Conservation (phyloP, 2,113 vertebrate species). For the Indri indri region DNA sequence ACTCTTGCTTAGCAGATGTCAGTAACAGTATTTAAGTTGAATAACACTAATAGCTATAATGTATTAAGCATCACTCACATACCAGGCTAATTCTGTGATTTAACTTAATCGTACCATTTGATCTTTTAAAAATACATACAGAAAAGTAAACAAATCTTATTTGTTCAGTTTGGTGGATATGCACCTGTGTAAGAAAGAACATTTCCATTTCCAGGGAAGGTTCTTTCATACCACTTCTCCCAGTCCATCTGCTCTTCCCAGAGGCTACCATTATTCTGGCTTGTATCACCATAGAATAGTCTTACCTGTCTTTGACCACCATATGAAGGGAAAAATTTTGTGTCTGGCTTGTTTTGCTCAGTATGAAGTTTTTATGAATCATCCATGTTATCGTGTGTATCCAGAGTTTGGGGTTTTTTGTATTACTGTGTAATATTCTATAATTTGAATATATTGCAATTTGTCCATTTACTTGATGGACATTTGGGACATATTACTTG, state of each 20-base stretch:
- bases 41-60: background rate
- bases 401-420: background rate
- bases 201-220: background rate
- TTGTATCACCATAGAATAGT: background rate
- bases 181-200: background rate
- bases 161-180: background rate
- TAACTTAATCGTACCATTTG: background rate
- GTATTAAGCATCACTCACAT: background rate
- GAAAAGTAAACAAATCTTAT: slow-evolving; percentile 3
- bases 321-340: background rate
- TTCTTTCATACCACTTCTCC: background rate
- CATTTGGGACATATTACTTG: background rate
- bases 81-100: slow-evolving; percentile 24
- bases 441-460: background rate
- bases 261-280: background rate
- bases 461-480: background rate
- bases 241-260: background rate
- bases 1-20: background rate
- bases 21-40: background rate
- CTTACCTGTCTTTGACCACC: slow-evolving; percentile 4
- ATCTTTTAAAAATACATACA: slow-evolving; percentile 10
- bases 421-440: background rate
- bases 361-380: background rate
- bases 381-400: background rate
- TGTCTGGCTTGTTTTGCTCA: background rate